Evolutionary conservation across 2,797 vertebrate species (phyloP).

Genomic region (Tenualosa ilisha): DNA sequence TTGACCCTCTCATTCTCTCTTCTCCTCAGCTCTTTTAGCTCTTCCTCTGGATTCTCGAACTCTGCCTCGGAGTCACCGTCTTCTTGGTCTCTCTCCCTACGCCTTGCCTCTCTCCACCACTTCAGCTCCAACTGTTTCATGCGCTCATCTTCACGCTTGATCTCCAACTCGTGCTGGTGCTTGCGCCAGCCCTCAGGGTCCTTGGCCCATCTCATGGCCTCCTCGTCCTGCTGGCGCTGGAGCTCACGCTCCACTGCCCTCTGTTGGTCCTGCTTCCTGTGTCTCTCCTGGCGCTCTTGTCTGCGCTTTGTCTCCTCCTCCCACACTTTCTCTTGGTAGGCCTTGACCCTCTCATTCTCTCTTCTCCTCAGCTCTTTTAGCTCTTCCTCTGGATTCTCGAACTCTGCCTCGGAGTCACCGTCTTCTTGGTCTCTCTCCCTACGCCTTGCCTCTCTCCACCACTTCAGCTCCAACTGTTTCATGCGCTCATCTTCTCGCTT

Average conservation of each 20-base stretch:
- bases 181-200: conserved; percentile 13
- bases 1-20: not conserved
- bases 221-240: not conserved
- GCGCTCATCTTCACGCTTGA: not conserved
- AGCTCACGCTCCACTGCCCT: not conserved
- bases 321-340: not conserved
- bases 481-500: not conserved
- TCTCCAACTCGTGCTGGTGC: not conserved
- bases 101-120: not conserved
- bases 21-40: not conserved
- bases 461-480: not conserved
- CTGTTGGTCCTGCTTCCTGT: not conserved
- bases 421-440: too few relatives aligned
- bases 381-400: not conserved
- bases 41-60: not conserved
- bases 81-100: too few relatives aligned
- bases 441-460: not conserved
- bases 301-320: not conserved
- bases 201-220: not conserved
- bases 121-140: not conserved
- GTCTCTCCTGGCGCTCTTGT: not conserved
- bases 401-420: too few relatives aligned
- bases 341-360: not conserved
- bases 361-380: not conserved
- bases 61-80: too few relatives aligned